Conservation (phyloP, 2,888 invertebrate genomes). For the Diachrysia chrysitis region DNA sequence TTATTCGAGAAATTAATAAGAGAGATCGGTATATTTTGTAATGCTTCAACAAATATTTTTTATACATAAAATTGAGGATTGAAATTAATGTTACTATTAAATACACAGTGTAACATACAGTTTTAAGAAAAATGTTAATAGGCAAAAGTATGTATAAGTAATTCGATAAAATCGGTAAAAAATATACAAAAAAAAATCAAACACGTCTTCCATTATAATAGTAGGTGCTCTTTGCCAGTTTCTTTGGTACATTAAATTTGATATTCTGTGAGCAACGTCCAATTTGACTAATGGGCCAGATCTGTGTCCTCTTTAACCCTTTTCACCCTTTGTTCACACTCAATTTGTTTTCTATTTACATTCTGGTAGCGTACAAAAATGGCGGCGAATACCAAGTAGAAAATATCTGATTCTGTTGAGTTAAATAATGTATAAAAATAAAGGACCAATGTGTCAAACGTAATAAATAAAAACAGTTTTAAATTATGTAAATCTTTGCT, state of each 20-base stretch:
- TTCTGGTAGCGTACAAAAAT: background rate
- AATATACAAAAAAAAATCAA: background rate
- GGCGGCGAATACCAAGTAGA: slow-evolving; percentile 1
- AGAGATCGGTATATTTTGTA: too few relatives aligned
- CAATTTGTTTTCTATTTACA: slow-evolving; percentile 28
- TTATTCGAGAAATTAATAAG: too few relatives aligned
- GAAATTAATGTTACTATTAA: too few relatives aligned
- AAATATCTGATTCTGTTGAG: background rate
- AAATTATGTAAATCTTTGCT: too few relatives aligned
- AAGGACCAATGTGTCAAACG: background rate
- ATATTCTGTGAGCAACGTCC: slow-evolving; percentile 23
- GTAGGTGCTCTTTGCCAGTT: background rate
- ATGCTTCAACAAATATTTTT: too few relatives aligned
- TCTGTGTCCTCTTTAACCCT: slow-evolving; percentile 15
- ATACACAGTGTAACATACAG: too few relatives aligned
- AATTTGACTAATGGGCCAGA: slow-evolving; percentile 20
- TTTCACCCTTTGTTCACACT: slow-evolving; percentile 19
- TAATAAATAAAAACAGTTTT: too few relatives aligned
- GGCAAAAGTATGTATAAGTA: too few relatives aligned
- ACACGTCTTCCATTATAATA: too few relatives aligned
- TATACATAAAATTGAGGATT: too few relatives aligned
- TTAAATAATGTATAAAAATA: background rate
- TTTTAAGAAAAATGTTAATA: too few relatives aligned
- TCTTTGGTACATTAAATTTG: slow-evolving; percentile 15
- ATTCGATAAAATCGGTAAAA: background rate